A percentile compares a stretch with the other conserved stretches of the same genome.
Conservation (phyloP, 2,888 invertebrate genomes). For the Pristionchus exspectatus region DNA sequence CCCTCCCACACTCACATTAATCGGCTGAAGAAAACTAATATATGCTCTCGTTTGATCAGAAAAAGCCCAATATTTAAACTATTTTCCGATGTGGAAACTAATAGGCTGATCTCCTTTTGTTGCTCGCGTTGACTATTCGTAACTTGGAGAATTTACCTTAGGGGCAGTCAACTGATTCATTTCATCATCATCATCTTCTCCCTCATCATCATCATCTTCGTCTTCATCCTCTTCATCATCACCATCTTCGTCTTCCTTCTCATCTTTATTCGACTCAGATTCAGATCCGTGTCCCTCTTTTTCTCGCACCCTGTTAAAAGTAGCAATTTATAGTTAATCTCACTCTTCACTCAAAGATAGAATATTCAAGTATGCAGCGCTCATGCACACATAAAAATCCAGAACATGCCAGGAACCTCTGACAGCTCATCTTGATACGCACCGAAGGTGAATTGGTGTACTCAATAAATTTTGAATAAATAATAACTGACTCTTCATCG, state of each 20-base stretch:
- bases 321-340: neutral
- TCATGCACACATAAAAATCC: too few relatives aligned
- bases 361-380: neutral
- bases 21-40: neutral
- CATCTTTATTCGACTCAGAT: neutral
- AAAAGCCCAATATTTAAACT: too few relatives aligned
- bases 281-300: neutral
- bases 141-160: neutral
- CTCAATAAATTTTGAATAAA: neutral
- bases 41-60: too few relatives aligned
- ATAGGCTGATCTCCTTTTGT: too few relatives aligned
- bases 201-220: neutral
- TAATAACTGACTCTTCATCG: neutral
- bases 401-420: too few relatives aligned
- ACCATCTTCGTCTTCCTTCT: conserved; percentile 42
- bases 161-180: conserved; percentile 28
- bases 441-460: too few relatives aligned
- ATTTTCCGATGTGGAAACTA: too few relatives aligned
- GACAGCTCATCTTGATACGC: too few relatives aligned
- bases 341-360: neutral
- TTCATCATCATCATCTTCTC: conserved; percentile 45
- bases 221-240: neutral
- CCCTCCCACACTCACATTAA: conserved; percentile 51
- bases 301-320: neutral
- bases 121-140: too few relatives aligned